Percentiles rank a stretch among this genome's conserved stretches.
Conservation (phyloP, 1,140 invertebrate species). For the Pseudomyrmex dendroicus region DNA sequence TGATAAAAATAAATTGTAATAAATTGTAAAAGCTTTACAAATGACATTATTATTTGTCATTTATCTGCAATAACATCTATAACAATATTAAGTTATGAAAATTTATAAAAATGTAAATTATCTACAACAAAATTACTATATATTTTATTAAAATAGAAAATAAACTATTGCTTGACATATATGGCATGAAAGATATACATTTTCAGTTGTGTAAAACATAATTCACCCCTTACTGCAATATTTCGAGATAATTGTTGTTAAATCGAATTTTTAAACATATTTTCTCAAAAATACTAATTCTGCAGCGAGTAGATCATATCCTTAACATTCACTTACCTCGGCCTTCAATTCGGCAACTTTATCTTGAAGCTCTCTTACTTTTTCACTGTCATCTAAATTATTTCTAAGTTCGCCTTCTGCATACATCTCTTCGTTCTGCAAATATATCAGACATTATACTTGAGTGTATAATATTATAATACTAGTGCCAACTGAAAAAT, state of each 20-base stretch:
- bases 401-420: conserved; percentile 94
- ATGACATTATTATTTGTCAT: not conserved
- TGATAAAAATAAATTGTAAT: conserved; percentile 19
- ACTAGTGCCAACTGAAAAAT: not conserved
- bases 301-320: not conserved
- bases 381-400: conserved; percentile 92
- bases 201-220: conserved; percentile 41
- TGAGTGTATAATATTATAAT: not conserved
- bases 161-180: not conserved
- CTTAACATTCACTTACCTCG: conserved; percentile 88
- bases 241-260: conserved; percentile 62
- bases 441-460: conserved; percentile 57
- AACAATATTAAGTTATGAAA: not conserved
- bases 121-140: not conserved
- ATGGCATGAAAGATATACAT: conserved; percentile 38
- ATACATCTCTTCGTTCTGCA: conserved; percentile 95
- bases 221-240: conserved; percentile 74
- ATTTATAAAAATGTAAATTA: no score
- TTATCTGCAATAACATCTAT: not conserved
- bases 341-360: conserved; percentile 96
- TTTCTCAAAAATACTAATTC: no score
- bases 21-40: not conserved
- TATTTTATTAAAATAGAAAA: not conserved
- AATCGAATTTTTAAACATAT: not conserved
- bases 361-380: conserved; percentile 95